Conservation (phyloP, 2,113 vertebrate species). For the Zosterops pallidus region DNA sequence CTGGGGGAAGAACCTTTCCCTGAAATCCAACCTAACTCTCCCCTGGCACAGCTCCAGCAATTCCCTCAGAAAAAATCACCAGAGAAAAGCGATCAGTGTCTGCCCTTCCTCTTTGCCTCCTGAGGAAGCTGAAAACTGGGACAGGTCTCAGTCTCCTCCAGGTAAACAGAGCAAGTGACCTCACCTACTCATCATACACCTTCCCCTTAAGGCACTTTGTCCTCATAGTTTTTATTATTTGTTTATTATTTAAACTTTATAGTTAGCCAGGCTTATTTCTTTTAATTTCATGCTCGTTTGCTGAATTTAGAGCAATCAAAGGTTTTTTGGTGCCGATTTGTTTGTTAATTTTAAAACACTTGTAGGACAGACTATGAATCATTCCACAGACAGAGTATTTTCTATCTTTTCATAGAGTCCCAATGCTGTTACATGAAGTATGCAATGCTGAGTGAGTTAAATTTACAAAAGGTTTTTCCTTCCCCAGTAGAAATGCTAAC, state of each 20-base stretch:
- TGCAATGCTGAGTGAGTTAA: background rate
- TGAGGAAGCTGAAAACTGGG: background rate
- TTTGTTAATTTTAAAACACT: background rate
- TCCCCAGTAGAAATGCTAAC: background rate
- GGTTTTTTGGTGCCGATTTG: fast-evolving
- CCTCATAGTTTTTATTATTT: background rate
- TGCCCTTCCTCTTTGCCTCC: background rate
- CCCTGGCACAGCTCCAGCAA: background rate
- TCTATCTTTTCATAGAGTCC: background rate
- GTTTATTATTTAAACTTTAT: background rate
- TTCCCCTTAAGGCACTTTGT: background rate
- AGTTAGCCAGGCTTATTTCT: background rate
- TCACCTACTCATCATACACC: background rate
- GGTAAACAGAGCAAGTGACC: background rate
- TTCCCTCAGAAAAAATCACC: background rate
- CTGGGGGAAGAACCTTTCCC: background rate
- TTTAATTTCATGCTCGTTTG: background rate
- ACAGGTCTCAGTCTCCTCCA: background rate
- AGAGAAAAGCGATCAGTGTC: no score
- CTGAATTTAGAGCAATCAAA: background rate
- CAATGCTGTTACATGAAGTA: background rate
- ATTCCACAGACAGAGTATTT: background rate
- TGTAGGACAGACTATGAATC: background rate
- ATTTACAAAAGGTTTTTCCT: background rate
- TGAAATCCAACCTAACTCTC: fast-evolving